Base-by-base conservation (phyloP, 2,888 invertebrate species). In the Melolontha melolontha region DNA sequence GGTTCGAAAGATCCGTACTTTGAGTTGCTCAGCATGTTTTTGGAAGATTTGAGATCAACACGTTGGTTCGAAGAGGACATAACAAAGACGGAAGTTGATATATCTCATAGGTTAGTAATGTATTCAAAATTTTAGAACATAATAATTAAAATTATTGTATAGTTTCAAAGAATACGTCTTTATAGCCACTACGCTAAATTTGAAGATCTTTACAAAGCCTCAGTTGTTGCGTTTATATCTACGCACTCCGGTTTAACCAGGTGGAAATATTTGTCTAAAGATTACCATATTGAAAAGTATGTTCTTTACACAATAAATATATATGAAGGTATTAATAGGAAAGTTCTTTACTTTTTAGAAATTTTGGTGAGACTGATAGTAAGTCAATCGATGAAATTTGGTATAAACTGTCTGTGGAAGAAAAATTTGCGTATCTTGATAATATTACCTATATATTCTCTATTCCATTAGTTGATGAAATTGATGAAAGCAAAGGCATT, bases 211-310 rank as follows among this genome's bases (percentile, higher is more conserved):
- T 59, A 59, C 34, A 67, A 42, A 6, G 41, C 47, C n/a, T 63
- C 55, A 5, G 51, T 62, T 6, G 49, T 71, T 62, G 91, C 94
- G 1, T 96, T 96, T 83, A 85, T 96, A 78, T 92, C 96, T 42
- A 96, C 96, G 0, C 92, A 94, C 80, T 94, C 94, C 76, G 96
- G 96, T 0, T 85, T 96, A 6, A 94, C 95, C 0, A 86, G 96
- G 69, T 96, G 95, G 94, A 91, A 92, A 78, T 70, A 72, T 50
- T 52, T 72, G 10, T 50, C 59, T 12, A 47, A 49, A 22, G 44
- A 39, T 11, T 47, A 67, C 6, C 59, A 68, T 16, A 42, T 67
- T 63, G 63, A 68, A 42, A 67, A 64, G 70, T 72, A 63, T 42
- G 64, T 47, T 10, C n/a, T 29, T 27, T 49, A 8, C 1, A 27